Conservation (phyloP, 2,888 invertebrate genomes). For the Orthosia incerta region DNA sequence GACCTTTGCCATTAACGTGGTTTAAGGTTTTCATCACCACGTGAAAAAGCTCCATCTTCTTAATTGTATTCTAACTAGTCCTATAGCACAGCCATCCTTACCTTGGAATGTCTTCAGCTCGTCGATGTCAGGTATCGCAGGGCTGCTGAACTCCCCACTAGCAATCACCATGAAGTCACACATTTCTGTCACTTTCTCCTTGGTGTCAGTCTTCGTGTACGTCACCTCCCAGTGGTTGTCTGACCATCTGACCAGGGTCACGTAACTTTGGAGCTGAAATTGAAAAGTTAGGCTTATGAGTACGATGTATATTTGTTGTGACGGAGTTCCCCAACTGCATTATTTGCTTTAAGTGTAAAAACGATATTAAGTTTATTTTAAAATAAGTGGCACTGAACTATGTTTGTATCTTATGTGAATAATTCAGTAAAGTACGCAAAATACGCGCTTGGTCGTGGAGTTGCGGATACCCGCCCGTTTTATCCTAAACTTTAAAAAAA, state of each 20-base stretch:
- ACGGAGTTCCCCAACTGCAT: neutral
- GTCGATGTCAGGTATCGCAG: slow-evolving; percentile 77
- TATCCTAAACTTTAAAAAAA: no score
- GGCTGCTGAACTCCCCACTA: slow-evolving; percentile 91
- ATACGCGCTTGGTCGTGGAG: no score
- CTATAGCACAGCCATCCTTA: slow-evolving; percentile 48
- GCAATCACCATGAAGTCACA: slow-evolving; percentile 93
- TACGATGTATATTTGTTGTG: neutral
- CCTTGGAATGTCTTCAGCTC: slow-evolving; percentile 83
- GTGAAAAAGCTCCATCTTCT: neutral
- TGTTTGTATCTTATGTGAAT: no score
- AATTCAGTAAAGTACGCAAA: no score
- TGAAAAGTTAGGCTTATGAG: neutral
- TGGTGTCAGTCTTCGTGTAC: slow-evolving; percentile 84
- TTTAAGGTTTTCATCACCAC: no score
- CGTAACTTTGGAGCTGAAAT: slow-evolving; percentile 86
- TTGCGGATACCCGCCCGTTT: no score
- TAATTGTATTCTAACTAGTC: no score
- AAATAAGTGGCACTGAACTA: no score
- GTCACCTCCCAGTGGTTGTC: slow-evolving; percentile 87
- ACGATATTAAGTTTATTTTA: neutral
- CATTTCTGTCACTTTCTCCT: slow-evolving; percentile 79
- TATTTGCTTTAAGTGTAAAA: neutral
- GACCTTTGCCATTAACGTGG: no score
- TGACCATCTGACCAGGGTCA: slow-evolving; percentile 84